Evolutionary conservation across 2,113 vertebrate species (phyloP), one percentile per base, ranked within the genome.

Genomic region (Aspiorhynchus laticeps): DNA sequence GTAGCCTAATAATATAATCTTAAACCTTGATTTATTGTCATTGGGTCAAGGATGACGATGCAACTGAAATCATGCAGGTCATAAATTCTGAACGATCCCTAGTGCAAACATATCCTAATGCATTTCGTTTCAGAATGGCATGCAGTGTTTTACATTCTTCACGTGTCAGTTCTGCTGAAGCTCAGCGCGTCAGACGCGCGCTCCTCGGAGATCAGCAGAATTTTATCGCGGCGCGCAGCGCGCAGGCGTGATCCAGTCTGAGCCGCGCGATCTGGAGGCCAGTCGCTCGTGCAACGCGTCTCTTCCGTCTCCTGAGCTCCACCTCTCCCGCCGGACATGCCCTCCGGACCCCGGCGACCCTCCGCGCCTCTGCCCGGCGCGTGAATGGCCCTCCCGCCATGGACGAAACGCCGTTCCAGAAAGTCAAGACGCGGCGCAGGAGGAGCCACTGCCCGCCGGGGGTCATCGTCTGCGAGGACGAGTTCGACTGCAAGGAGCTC

Each of bases 401-500:
- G 98, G 97, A 98, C 96, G 97, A 97, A 95, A 95, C 96, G 94
- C 96, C 97, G 94, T 96, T 97, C 95, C 96, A 96, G 95, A 97
- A 97, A 96, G 96, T 97, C 95, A 96, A 95, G 94, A 97, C 95
- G 94, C 95, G 96, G 94, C 95, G 96, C 91, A 97, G 96, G 96
- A 96, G 93, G 92, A 95, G 95, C 93, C 95, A 93, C 91, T 96
- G 95, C 90, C 95, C 94, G 71, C 90, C 94, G 90, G 93, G 94
- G 65, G 90, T 95, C 89, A 95, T 97, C 92, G 97, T 94, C 86
- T 99, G 98, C 91, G 95, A 97, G 93, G 97, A 97, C 91, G 98
- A 97, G 95, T 99, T 99, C 91, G 97, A 97, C 93, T 98, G 98
- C 95, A 97, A 97, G 86, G 98, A 99, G 94, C 97, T 99, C 82